These are phyloP conservation scores for Sylvilagus bachmani DNA, from an alignment of 2,113 vertebrate genomes.

Conservation along the genomic window DNA sequence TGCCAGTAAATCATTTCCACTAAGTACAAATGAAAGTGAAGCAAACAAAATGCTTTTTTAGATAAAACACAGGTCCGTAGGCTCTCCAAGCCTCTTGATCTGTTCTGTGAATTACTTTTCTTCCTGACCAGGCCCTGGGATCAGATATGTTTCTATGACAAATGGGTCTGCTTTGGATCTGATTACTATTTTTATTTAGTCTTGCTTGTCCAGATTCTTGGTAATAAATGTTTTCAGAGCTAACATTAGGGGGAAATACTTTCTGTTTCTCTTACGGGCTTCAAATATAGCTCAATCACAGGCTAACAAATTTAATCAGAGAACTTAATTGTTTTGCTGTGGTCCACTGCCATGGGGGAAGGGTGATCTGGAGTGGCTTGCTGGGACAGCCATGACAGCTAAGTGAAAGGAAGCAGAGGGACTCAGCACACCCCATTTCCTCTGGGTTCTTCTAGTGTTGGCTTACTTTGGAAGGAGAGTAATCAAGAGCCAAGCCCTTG, in stretches of 20 bases:
- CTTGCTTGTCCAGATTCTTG: slow-evolving; percentile 34
- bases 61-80: slow-evolving; percentile 24
- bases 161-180: slow-evolving; percentile 62
- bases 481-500: not conserved
- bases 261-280: slow-evolving; percentile 46
- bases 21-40: slow-evolving; percentile 28
- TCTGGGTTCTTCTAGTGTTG: not conserved
- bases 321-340: not conserved
- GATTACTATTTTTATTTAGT: slow-evolving; percentile 76
- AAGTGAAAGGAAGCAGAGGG: not conserved
- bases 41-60: not conserved
- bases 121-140: slow-evolving; percentile 22
- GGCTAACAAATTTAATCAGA: slow-evolving; percentile 52
- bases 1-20: slow-evolving; percentile 24
- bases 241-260: slow-evolving; percentile 26
- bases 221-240: slow-evolving; percentile 68
- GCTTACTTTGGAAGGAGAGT: not conserved
- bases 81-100: not conserved
- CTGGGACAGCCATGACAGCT: not conserved
- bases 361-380: not conserved
- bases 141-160: slow-evolving; percentile 70
- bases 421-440: not conserved
- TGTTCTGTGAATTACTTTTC: slow-evolving; percentile 50
- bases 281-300: slow-evolving; percentile 20
- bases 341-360: not conserved